Evolutionary conservation across 2,888 invertebrate species (phyloP), one percentile per base, ranked within the genome.

Genomic region (Empis livida): DNA sequence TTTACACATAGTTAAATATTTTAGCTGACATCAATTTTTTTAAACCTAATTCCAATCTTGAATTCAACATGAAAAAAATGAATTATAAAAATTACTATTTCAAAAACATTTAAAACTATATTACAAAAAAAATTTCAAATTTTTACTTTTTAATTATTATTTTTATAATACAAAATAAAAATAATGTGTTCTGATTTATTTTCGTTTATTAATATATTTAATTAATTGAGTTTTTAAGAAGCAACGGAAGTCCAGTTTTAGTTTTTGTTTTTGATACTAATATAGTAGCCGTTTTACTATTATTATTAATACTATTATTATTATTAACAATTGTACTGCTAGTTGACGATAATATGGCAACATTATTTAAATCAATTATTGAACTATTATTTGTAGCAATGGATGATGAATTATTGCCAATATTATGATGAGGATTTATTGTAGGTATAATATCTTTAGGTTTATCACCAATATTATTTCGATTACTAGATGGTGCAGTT

Each of bases 251-350:
- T 58, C 69, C 69, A 47, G 68, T 67, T 66, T 68, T 69, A 53
- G 69, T 69, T 67, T 69, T 69, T 55, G 68, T 66, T 62, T 69
- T 69, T 27, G 69, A 69, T 53, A 69, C 69, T 54, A 69, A 63
- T 59, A 69, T 69, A 45, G 69, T 69, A 50, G 69, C 69, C 49
- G 69, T 69, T 64, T 68, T 69, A 46, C 62, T 54, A 53, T 53
- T 56, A 42, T 48, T 32, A 47, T 45, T 47, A 48, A 39, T 43
- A 43, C 46, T 45, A 32, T 48, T 47, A 43, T 49, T 50, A 47
- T 45, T 48, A 11, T 48, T 49, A 14, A 49, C 52, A 20, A 50
- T 50, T 39, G 51, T 53, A 46, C 53, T 49, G 49, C 43, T 46
- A 48, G 42, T 23, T 35, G 17, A 13, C 43, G 35, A 14, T 47